These are phyloP conservation scores for Lipophrys pholis DNA, from an alignment of 2,113 vertebrate species.

Conservation along the genomic window DNA sequence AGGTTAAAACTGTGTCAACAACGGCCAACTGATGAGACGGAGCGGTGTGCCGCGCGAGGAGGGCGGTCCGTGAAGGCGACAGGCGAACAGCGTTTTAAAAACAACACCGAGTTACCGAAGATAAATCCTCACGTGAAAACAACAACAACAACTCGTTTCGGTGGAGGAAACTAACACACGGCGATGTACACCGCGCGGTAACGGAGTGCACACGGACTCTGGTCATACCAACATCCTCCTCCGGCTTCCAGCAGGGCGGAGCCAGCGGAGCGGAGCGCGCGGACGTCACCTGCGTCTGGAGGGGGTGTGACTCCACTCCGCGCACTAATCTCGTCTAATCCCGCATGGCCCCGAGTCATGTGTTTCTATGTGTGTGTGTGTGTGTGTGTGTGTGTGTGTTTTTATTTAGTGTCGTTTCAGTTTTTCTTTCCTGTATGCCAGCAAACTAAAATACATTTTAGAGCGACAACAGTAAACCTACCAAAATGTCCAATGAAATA, in stretches of 20 bases:
- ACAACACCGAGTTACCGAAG: neutral
- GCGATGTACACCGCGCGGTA: neutral
- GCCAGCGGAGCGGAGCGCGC: slow-evolving; percentile 52
- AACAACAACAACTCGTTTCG: neutral
- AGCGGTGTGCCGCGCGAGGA: neutral
- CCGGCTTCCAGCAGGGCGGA: slow-evolving; percentile 14
- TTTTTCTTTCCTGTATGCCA: too few relatives aligned
- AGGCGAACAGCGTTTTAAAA: too few relatives aligned
- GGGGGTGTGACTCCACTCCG: slow-evolving; percentile 4
- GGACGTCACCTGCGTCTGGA: slow-evolving; percentile 51
- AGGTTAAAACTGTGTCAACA: slow-evolving; percentile 16
- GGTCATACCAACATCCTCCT: slow-evolving; percentile 50
- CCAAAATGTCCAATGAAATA: too few relatives aligned
- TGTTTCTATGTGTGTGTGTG: too few relatives aligned
- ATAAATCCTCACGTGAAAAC: neutral
- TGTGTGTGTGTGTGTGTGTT: too few relatives aligned
- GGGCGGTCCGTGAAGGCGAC: neutral
- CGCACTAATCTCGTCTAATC: neutral
- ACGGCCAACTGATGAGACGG: slow-evolving; percentile 7
- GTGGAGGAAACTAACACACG: neutral
- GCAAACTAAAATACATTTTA: too few relatives aligned
- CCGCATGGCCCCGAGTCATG: too few relatives aligned
- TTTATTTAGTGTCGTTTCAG: too few relatives aligned
- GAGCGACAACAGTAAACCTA: too few relatives aligned
- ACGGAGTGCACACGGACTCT: slow-evolving; percentile 12